These are phyloP conservation scores for Willisornis vidua DNA, from an alignment of 2,113 vertebrate genomes.

Conservation along the genomic window DNA sequence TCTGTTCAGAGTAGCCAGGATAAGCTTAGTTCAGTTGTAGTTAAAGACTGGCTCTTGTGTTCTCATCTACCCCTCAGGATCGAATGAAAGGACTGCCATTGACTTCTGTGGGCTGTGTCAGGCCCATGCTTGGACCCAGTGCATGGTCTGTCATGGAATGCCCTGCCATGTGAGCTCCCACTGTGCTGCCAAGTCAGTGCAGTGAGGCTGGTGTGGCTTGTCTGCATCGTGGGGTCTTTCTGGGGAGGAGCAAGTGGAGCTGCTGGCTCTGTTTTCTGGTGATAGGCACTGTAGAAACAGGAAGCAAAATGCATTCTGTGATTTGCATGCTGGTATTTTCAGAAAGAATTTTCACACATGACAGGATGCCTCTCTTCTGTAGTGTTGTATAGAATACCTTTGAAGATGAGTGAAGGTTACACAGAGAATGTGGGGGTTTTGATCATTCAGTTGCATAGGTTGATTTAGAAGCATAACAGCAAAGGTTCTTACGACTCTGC, in stretches of 20 bases:
- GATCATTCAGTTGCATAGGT: background rate
- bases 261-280: background rate
- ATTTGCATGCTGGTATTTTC: background rate
- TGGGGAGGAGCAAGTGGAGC: background rate
- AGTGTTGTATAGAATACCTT: background rate
- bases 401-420: background rate
- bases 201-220: background rate
- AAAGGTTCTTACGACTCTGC: background rate
- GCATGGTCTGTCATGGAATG: background rate
- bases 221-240: background rate
- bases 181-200: background rate
- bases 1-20: background rate
- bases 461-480: background rate
- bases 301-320: background rate
- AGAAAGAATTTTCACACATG: background rate
- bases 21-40: background rate
- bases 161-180: background rate
- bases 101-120: background rate
- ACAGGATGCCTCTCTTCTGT: background rate
- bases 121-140: background rate
- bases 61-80: background rate
- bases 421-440: background rate
- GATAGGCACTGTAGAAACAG: background rate
- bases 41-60: background rate
- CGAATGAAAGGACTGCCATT: background rate